phyloP scores from a whole-genome alignment of 2,113 vertebrate species.

The Galbula dea region DNA sequence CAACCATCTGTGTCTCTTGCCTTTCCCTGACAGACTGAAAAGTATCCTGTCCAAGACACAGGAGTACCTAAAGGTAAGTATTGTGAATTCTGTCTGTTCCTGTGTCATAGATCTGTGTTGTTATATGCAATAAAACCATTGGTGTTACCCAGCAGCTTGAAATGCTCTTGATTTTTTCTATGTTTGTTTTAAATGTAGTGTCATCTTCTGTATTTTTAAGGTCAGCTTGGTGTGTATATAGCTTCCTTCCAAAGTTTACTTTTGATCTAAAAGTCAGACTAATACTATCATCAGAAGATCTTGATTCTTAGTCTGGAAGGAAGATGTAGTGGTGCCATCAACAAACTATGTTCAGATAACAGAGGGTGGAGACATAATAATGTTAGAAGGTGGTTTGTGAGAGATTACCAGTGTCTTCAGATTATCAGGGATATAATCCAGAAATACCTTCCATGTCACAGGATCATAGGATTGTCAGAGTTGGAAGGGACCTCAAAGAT shows the following conservation, averaged over 20 bases:
- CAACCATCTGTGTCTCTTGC: background rate
- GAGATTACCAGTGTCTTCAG: background rate
- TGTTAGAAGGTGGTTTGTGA: background rate
- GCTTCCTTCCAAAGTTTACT: background rate
- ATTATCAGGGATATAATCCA: background rate
- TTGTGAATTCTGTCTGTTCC: background rate
- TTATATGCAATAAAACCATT: background rate
- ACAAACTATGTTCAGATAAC: background rate
- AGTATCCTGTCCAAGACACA: constrained; percentile 93
- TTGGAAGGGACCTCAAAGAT: too few relatives aligned
- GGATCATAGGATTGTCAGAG: too few relatives aligned
- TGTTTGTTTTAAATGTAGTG: background rate
- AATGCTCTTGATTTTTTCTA: background rate
- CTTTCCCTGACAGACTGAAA: constrained; percentile 79
- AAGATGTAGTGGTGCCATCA: background rate
- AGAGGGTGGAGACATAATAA: background rate
- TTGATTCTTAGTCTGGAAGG: background rate
- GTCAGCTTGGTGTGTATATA: background rate
- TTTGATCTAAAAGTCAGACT: background rate
- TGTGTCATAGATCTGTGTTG: background rate
- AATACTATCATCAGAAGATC: background rate
- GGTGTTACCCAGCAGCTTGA: background rate
- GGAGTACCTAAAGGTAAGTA: constrained; percentile 83
- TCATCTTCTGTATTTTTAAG: background rate
- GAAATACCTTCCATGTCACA: background rate